phyloP scores from a whole-genome alignment of 2,113 vertebrate species.

The Scolopax mira region DNA sequence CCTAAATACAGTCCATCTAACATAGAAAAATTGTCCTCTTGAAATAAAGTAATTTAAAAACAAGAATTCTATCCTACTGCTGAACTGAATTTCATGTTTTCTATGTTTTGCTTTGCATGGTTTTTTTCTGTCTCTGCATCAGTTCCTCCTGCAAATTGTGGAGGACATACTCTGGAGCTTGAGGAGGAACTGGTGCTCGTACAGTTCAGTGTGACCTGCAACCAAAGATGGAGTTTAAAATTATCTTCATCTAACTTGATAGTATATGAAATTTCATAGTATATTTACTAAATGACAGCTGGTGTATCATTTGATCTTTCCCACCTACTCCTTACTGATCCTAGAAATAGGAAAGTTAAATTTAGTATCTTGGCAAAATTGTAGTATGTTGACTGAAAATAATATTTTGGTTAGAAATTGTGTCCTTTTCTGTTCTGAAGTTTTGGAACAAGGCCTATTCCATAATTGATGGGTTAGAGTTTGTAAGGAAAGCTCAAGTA shows the following conservation, averaged over 20 bases:
- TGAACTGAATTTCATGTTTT: no score
- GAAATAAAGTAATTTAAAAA: no score
- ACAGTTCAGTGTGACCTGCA: not conserved
- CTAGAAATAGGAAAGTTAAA: not conserved
- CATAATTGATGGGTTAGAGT: not conserved
- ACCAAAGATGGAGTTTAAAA: not conserved
- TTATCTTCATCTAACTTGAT: not conserved
- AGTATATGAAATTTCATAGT: not conserved
- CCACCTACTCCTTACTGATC: not conserved
- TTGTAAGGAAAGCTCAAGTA: not conserved
- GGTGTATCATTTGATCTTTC: not conserved
- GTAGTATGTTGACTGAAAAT: not conserved
- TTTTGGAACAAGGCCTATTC: not conserved
- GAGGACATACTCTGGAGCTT: not conserved
- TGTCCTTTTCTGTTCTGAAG: not conserved
- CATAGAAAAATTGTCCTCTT: no score
- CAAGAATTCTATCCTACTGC: no score
- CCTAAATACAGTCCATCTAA: not conserved
- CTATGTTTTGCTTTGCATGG: not conserved
- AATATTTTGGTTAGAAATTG: not conserved
- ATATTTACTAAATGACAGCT: not conserved
- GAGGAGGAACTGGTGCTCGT: not conserved
- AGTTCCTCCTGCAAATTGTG: not conserved
- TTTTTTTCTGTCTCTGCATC: not conserved
- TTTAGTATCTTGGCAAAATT: not conserved